A percentile compares a stretch with the other conserved stretches of the same genome.
Conservation (phyloP, 2,113 vertebrate species). For the Acanthisitta chloris region DNA sequence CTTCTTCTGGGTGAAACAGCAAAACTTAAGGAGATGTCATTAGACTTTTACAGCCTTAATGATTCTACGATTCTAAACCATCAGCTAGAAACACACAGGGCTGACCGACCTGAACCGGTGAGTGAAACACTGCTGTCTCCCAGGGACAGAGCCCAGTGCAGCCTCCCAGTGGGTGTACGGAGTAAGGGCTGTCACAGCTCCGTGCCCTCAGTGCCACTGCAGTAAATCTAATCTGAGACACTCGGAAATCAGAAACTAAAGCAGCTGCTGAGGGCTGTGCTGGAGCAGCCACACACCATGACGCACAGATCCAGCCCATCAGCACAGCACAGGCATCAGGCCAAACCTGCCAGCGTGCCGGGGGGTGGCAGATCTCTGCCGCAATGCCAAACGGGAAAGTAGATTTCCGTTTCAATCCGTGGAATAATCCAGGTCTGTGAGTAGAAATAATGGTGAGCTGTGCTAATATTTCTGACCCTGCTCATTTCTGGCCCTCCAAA, state of each 20-base stretch:
- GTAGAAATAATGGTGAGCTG: neutral
- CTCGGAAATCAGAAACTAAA: neutral
- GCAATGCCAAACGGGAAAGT: accelerated
- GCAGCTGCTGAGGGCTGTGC: neutral
- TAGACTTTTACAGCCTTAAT: neutral
- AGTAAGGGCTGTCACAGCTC: neutral
- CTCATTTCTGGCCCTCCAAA: neutral
- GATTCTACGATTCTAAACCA: neutral
- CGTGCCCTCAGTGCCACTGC: accelerated
- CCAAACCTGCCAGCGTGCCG: neutral
- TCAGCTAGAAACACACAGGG: accelerated
- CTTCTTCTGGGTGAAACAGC: neutral
- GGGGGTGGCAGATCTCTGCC: accelerated
- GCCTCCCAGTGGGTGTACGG: accelerated
- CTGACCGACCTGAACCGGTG: accelerated
- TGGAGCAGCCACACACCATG: accelerated
- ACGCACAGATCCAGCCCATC: accelerated
- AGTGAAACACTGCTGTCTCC: accelerated
- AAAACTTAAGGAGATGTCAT: neutral
- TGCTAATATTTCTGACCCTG: neutral
- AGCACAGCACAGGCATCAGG: neutral
- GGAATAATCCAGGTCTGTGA: neutral
- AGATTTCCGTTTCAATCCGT: neutral
- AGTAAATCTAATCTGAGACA: neutral
- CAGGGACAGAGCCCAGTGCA: neutral